Evolutionary conservation across 1,140 invertebrate species (phyloP).

Genomic region (Apis laboriosa): DNA sequence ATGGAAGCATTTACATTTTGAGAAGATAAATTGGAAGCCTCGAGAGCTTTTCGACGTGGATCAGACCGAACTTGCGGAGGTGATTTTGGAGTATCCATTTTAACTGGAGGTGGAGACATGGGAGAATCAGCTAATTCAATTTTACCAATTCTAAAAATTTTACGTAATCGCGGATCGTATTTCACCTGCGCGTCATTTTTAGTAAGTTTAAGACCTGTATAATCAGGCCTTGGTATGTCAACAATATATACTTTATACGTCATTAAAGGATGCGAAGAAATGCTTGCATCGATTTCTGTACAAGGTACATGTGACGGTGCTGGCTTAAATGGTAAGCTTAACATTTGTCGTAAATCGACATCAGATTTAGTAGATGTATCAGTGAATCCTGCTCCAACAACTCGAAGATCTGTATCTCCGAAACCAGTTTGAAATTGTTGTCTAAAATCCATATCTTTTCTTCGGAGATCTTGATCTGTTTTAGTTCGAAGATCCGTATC

Average conservation of each 20-base stretch:
- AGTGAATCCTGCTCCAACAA: conserved; percentile 70
- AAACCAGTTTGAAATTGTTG: conserved; percentile 76
- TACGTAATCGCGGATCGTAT: conserved; percentile 86
- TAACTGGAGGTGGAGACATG: conserved; percentile 76
- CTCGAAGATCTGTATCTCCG: conserved; percentile 77
- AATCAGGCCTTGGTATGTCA: conserved; percentile 87
- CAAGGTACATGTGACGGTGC: conserved; percentile 89
- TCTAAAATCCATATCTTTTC: conserved; percentile 83
- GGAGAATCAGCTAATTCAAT: conserved; percentile 81
- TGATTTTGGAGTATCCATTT: conserved; percentile 75
- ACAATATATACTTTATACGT: conserved; percentile 85
- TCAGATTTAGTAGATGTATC: conserved; percentile 81
- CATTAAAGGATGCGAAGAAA: conserved; percentile 88
- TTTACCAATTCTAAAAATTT: conserved; percentile 86
- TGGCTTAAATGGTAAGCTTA: conserved; percentile 88
- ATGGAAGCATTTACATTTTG: conserved; percentile 58
- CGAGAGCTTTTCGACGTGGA: conserved; percentile 82
- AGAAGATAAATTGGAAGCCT: conserved; percentile 68
- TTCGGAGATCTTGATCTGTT: conserved; percentile 76
- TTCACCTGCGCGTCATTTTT: conserved; percentile 86
- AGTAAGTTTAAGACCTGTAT: conserved; percentile 86
- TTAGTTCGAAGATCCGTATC: conserved; percentile 76
- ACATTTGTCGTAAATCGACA: conserved; percentile 86
- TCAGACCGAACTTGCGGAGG: conserved; percentile 79
- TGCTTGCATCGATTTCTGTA: conserved; percentile 91